A percentile compares a stretch with the other conserved stretches of the same genome.
Evolutionary conservation across 2,797 vertebrate species (phyloP).

Genomic region (Halcyon badia): DNA sequence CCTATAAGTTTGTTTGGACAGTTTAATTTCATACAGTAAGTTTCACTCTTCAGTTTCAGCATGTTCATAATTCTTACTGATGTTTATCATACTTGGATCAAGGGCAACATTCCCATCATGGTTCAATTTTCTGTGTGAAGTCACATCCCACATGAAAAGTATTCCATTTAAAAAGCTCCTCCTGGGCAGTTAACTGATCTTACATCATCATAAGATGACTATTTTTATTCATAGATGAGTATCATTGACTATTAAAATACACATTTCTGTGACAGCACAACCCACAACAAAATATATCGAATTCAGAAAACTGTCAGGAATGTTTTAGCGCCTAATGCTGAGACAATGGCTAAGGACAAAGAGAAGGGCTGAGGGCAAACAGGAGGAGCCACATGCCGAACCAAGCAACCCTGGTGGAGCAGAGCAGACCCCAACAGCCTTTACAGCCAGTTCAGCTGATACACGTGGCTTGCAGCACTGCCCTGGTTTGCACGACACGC

Average conservation of each 20-base stretch:
- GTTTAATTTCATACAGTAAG: neutral
- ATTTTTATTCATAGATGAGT: neutral
- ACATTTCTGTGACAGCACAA: neutral
- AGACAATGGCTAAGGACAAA: neutral
- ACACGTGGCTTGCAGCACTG: neutral
- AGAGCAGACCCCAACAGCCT: neutral
- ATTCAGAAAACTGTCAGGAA: neutral
- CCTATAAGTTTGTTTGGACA: neutral
- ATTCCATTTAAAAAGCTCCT: neutral
- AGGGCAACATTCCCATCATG: neutral
- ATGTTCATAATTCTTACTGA: slow-evolving; percentile 10
- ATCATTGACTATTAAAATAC: neutral
- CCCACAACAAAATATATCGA: neutral
- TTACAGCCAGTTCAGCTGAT: neutral
- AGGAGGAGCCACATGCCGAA: neutral
- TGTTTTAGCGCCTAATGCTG: neutral
- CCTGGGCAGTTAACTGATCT: neutral
- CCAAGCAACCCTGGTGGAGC: neutral
- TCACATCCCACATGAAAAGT: neutral
- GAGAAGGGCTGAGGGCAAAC: neutral
- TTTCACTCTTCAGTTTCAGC: neutral
- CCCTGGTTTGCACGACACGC: neutral
- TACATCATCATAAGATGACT: neutral
- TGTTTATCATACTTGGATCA: slow-evolving; percentile 22
- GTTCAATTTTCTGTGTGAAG: slow-evolving; percentile 13